Percentiles rank a stretch among this genome's conserved stretches.
Evolutionary conservation across 1,140 invertebrate species (phyloP).

Genomic region (Drosophila mayri): DNA sequence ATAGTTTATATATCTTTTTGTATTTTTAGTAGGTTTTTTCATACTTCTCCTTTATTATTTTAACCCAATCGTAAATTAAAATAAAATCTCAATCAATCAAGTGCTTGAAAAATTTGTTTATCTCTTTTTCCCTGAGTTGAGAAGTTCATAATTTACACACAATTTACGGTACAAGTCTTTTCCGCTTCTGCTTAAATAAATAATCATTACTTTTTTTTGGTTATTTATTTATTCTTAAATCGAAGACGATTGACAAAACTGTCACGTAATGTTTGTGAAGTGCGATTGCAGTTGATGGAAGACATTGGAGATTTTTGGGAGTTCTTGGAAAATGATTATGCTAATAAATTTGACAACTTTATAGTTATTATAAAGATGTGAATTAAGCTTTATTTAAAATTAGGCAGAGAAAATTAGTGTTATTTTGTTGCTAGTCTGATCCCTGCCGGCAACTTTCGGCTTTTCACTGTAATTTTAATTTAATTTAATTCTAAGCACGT

Average conservation of each 20-base stretch:
- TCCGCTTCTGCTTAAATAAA: constrained; percentile 45
- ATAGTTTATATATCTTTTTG: too few species aligned
- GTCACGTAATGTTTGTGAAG: constrained; percentile 49
- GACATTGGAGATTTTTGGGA: not conserved
- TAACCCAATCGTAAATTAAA: constrained; percentile 20
- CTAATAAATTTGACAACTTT: not conserved
- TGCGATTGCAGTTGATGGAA: constrained; percentile 3
- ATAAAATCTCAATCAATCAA: constrained; percentile 36
- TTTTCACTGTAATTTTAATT: constrained; percentile 65
- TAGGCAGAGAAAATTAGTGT: not conserved
- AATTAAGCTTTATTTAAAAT: not conserved
- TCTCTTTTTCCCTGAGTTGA: not conserved
- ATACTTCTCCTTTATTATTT: not conserved
- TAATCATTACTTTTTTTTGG: constrained; percentile 30
- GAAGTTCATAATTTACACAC: constrained; percentile 39
- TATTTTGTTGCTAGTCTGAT: constrained; percentile 15
- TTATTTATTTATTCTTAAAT: constrained; percentile 42
- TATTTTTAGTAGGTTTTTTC: not conserved
- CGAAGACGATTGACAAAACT: constrained; percentile 35
- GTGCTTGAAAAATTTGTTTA: constrained; percentile 17
- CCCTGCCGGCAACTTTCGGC: constrained; percentile 14
- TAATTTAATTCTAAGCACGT: constrained; percentile 79
- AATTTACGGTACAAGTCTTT: constrained; percentile 53
- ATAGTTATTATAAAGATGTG: not conserved
- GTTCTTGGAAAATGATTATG: not conserved